These are phyloP conservation scores for Labroides dimidiatus DNA, from an alignment of 2,797 vertebrate species.

Conservation along the genomic window DNA sequence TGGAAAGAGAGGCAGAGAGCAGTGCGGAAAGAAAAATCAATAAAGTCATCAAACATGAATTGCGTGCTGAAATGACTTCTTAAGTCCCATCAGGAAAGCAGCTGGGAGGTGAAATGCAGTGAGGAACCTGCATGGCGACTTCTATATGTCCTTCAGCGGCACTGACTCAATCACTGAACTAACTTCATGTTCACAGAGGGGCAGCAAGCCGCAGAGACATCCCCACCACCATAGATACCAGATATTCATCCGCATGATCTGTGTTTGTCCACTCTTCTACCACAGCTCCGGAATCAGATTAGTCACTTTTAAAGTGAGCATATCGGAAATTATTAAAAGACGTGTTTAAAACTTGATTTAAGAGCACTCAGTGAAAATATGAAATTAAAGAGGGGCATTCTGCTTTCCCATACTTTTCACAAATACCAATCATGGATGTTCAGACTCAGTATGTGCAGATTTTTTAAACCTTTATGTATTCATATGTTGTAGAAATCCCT, in stretches of 20 bases:
- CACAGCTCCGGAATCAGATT: not conserved
- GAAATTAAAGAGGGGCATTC: no score
- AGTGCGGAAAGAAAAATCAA: slow-evolving; percentile 79
- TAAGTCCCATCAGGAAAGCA: slow-evolving; percentile 76
- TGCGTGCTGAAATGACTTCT: slow-evolving; percentile 82
- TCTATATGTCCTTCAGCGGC: slow-evolving; percentile 76
- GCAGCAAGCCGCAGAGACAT: slow-evolving; percentile 9
- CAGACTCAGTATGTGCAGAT: no score
- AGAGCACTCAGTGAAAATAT: no score
- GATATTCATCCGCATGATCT: not conserved
- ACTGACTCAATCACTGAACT: slow-evolving; percentile 63
- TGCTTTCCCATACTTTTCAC: no score
- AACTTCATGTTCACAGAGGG: slow-evolving; percentile 34
- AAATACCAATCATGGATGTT: no score
- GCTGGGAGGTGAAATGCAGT: slow-evolving; percentile 63
- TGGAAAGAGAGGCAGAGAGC: slow-evolving; percentile 45
- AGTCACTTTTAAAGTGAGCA: no score
- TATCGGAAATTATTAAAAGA: not conserved
- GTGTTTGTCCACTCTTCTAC: not conserved
- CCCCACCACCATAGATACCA: slow-evolving; percentile 9
- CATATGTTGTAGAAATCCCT: no score
- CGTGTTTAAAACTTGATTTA: not conserved
- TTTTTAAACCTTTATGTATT: no score
- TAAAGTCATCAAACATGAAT: slow-evolving; percentile 87
- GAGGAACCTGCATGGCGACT: slow-evolving; percentile 54